Conservation (phyloP, 2,113 vertebrate species). For the Crocuta crocuta region DNA sequence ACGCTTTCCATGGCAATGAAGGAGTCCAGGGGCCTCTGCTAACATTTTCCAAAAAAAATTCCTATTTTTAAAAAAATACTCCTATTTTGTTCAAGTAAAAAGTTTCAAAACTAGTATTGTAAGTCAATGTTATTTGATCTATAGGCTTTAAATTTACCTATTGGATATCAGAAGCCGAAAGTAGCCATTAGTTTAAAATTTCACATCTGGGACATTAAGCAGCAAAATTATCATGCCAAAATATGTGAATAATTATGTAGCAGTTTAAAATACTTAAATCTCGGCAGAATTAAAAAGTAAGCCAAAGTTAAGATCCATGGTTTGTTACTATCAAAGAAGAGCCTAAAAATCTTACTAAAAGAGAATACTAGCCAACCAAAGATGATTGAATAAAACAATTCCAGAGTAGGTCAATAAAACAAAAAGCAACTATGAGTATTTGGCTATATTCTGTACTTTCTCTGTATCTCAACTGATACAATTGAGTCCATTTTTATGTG, state of each 20-base stretch:
- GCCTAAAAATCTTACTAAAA: slow-evolving; percentile 35
- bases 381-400: slow-evolving; percentile 39
- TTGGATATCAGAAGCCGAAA: slow-evolving; percentile 36
- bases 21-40: neutral
- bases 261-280: slow-evolving; percentile 64
- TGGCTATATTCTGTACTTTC: neutral
- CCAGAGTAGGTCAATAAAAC: slow-evolving; percentile 1
- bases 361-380: slow-evolving; percentile 9
- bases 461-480: neutral
- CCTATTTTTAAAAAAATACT: no score
- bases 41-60: slow-evolving; percentile 13
- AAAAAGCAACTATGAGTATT: neutral
- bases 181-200: slow-evolving; percentile 35
- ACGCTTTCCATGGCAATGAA: neutral
- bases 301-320: slow-evolving; percentile 19
- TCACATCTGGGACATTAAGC: slow-evolving; percentile 35
- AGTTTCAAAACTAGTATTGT: slow-evolving; percentile 18
- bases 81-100: slow-evolving; percentile 44
- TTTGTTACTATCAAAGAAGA: slow-evolving; percentile 54
- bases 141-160: slow-evolving; percentile 42
- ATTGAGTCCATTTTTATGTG: neutral
- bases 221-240: slow-evolving; percentile 49
- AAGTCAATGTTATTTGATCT: neutral
- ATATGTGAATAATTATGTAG: slow-evolving; percentile 58
- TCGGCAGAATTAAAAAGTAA: slow-evolving; percentile 52